Conservation (phyloP, 1,140 invertebrate species). For the Trichomalopsis sarcophagae region DNA sequence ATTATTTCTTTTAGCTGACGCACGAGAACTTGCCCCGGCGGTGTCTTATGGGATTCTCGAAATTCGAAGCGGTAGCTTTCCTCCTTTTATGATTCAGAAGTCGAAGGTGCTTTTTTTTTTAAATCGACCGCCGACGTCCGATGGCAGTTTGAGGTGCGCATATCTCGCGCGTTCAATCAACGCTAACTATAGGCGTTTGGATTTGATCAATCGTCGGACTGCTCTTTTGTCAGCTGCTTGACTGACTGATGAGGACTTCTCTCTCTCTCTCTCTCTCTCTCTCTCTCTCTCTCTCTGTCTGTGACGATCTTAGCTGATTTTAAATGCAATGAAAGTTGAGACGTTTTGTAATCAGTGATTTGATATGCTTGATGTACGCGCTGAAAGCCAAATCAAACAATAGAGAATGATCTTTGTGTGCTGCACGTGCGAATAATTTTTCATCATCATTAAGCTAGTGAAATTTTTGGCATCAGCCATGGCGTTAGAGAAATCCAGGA, state of each 20-base stretch:
- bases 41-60: too few species aligned
- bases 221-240: not conserved
- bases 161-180: not conserved
- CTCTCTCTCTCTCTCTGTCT: not conserved
- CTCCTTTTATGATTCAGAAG: too few species aligned
- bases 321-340: not conserved
- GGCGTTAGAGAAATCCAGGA: not conserved
- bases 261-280: not conserved
- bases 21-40: too few species aligned
- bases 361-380: not conserved
- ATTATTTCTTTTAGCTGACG: too few species aligned
- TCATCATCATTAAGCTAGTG: not conserved
- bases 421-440: not conserved
- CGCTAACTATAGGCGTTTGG: not conserved
- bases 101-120: not conserved
- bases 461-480: not conserved
- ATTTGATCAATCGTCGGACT: not conserved
- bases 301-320: not conserved
- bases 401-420: not conserved
- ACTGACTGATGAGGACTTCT: not conserved
- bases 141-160: not conserved
- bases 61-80: too few species aligned
- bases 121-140: not conserved
- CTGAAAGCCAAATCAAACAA: not conserved
- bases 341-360: not conserved